Conservation (phyloP, 2,113 vertebrate species). For the Hydrolagus affinis region DNA sequence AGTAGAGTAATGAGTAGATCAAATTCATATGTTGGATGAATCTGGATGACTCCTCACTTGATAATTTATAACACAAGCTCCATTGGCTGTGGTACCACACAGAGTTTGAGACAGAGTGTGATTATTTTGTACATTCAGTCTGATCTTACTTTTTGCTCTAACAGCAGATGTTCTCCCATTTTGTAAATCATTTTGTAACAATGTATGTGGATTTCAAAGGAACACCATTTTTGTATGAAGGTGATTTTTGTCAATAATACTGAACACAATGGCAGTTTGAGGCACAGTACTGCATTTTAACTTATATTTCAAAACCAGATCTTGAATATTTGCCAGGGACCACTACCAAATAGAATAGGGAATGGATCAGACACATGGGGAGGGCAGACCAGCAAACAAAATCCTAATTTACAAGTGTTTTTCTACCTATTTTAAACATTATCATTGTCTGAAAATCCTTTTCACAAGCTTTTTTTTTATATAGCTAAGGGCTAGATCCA, state of each 20-base stretch:
- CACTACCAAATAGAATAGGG: too few relatives aligned
- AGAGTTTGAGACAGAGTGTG: slow-evolving; percentile 13
- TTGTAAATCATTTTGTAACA: background rate
- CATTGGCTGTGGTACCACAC: slow-evolving; percentile 11
- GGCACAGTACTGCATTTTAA: background rate
- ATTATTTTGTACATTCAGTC: background rate
- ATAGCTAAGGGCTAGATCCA: too few relatives aligned
- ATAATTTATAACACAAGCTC: slow-evolving; percentile 18
- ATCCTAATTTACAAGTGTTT: too few relatives aligned
- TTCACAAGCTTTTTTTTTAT: too few relatives aligned
- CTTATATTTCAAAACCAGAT: background rate
- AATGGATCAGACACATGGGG: too few relatives aligned
- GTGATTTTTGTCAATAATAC: background rate
- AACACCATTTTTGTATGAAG: background rate
- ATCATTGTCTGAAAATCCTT: too few relatives aligned
- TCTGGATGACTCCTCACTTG: background rate
- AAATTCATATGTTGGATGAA: slow-evolving; percentile 24
- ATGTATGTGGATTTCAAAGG: background rate
- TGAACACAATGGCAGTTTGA: background rate
- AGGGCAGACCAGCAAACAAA: too few relatives aligned
- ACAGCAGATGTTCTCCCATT: slow-evolving; percentile 10
- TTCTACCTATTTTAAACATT: too few relatives aligned
- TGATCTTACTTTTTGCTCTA: slow-evolving; percentile 18
- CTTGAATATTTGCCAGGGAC: background rate
- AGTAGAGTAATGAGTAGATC: background rate